Base-by-base conservation (phyloP, 2,797 vertebrate species). In the Dermochelys coriacea region DNA sequence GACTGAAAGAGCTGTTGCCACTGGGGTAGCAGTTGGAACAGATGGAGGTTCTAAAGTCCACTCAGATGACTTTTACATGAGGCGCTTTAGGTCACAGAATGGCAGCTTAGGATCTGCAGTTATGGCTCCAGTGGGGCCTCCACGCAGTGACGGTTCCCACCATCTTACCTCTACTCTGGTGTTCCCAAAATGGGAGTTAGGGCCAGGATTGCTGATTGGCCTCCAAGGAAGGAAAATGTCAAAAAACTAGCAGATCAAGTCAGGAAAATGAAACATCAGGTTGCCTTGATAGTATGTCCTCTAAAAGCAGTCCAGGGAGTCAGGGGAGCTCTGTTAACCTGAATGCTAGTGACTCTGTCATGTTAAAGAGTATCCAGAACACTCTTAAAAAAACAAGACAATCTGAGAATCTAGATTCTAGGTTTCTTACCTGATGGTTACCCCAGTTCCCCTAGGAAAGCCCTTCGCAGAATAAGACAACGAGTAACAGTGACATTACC, bases 181-280 rank as follows among this genome's bases (percentile, higher is more conserved):
- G 99, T 99, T 94, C 99, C 99, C 89, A 99, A 99, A 97, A 99
- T 99, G 99, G 99, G 99, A 50, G 99, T 99, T 64, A 98, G 99
- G 95, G 99, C 99, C 87, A 98, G 99, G 82, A 99, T 99, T 96
- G 99, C 99, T 3, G 99, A 99, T 59, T 99, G 99, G 99, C 99
- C 99, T 47, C 99, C 99, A 0, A 98, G 99, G 95, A 99, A 99
- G 97, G 99, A 99, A 88, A 98, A 98, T 9, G 95, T 98, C 37
- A 98, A 98, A 89, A 99, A 94, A 90, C 97, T 4, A 98, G 94
- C 90, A 98, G 98, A 90, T 98, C 98, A 88, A 98, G 98, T 97
- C 98, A 98, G 96, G 98, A 98, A 92, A 98, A 98, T 92, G 98
- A 98, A 80, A 98, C 98, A 80, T 97, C 98, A 64, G 98, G 98